Evolutionary conservation across 2,797 vertebrate species (phyloP).

Genomic region (Phataginus tricuspis): DNA sequence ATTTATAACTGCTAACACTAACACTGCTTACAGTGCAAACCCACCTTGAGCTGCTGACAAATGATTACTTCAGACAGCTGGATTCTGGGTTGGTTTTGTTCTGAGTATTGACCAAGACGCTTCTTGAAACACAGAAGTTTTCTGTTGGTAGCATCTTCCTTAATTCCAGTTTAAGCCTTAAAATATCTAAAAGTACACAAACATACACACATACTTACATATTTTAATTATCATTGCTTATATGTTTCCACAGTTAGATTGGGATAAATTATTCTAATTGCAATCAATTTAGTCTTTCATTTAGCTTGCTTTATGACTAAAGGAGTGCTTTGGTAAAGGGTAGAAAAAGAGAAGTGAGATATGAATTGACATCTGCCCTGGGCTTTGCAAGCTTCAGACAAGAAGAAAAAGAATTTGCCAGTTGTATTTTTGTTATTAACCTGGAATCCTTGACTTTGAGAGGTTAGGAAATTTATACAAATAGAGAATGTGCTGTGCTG

Average conservation of each 20-base stretch:
- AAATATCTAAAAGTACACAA: background rate
- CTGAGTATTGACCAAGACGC: slow-evolving; percentile 15
- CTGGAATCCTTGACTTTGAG: slow-evolving; percentile 40
- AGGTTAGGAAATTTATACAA: background rate
- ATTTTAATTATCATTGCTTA: slow-evolving; percentile 27
- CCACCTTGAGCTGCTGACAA: background rate
- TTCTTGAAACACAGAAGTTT: background rate
- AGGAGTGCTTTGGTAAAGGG: background rate
- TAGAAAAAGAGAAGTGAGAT: background rate
- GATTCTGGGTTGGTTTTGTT: slow-evolving; percentile 27
- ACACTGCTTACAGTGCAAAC: background rate
- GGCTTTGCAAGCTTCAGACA: background rate
- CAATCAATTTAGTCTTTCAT: background rate
- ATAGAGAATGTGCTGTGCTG: background rate
- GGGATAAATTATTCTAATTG: background rate
- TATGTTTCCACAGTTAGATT: slow-evolving; percentile 11
- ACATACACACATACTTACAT: background rate
- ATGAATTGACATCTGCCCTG: background rate
- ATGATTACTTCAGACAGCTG: slow-evolving; percentile 21
- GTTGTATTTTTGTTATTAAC: slow-evolving; percentile 38
- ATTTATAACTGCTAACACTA: slow-evolving; percentile 47
- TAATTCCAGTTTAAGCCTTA: slow-evolving; percentile 21
- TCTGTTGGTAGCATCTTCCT: background rate
- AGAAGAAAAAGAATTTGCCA: slow-evolving; percentile 29
- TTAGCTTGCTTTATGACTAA: slow-evolving; percentile 27